Percentiles rank a stretch among this genome's conserved stretches.
These are phyloP conservation scores for Pangasius mekongensis DNA, from an alignment of 2,797 vertebrate genomes.

Conservation along the genomic window DNA sequence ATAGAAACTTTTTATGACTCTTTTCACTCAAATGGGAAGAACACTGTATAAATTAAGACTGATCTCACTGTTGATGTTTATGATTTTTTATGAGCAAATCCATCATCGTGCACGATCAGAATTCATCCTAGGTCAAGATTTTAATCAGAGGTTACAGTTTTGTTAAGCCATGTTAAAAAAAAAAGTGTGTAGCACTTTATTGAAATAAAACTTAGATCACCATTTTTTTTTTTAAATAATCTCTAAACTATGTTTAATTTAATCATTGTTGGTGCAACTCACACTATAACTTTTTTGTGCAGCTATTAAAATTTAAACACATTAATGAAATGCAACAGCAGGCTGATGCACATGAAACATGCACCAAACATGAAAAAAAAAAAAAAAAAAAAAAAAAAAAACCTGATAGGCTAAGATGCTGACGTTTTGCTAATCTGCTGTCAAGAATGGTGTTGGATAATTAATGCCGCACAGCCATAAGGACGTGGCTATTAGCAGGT, in stretches of 20 bases:
- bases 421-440: constrained; percentile 66
- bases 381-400: constrained; percentile 56
- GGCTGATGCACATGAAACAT: constrained; percentile 24
- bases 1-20: not conserved
- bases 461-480: constrained; percentile 70
- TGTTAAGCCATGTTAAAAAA: not conserved
- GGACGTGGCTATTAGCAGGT: constrained; percentile 84
- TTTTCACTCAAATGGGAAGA: not conserved
- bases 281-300: not conserved
- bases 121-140: not conserved
- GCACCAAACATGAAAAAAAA: not conserved
- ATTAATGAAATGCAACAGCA: not conserved
- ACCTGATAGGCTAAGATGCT: constrained; percentile 57
- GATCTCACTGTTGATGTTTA: not conserved
- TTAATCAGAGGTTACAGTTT: not conserved
- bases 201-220: not conserved
- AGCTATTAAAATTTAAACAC: not conserved
- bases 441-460: constrained; percentile 69
- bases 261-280: not conserved
- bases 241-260: not conserved
- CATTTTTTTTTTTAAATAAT: not conserved
- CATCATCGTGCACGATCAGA: not conserved
- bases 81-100: not conserved
- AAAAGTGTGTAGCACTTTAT: not conserved
- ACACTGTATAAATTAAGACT: not conserved